phyloP scores from a whole-genome alignment of 1,140 invertebrate species.

The Trissolcus basalis region DNA sequence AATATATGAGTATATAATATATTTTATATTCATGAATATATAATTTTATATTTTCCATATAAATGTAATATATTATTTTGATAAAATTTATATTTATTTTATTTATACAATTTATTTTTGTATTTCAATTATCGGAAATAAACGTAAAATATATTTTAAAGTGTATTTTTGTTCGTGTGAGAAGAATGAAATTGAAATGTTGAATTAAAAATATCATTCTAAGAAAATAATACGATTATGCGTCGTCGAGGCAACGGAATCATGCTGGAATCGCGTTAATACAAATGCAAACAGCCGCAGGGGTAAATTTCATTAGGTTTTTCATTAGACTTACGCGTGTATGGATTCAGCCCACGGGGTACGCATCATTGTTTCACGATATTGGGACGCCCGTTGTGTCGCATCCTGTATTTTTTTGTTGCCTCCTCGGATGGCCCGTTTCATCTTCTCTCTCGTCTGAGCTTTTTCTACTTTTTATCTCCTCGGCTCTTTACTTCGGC shows the following conservation, averaged over 20 bases:
- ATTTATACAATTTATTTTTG: too few relatives aligned
- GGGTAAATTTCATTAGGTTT: not conserved
- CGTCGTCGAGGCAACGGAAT: too few relatives aligned
- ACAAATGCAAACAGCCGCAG: not conserved
- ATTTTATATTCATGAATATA: too few relatives aligned
- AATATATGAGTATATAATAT: too few relatives aligned
- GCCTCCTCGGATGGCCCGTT: not conserved
- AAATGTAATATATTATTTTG: too few relatives aligned
- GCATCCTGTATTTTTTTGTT: not conserved
- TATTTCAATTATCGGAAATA: too few relatives aligned
- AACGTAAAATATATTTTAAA: too few relatives aligned
- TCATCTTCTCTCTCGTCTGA: not conserved
- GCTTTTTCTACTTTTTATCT: slow-evolving; percentile 1
- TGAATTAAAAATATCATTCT: too few relatives aligned
- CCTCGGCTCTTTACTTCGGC: slow-evolving; percentile 5
- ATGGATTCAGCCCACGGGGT: not conserved
- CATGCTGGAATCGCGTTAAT: not conserved
- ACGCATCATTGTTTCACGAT: not conserved
- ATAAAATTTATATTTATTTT: too few relatives aligned
- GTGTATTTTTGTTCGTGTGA: too few relatives aligned
- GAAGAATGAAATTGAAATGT: too few relatives aligned
- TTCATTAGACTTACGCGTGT: slow-evolving; percentile 1
- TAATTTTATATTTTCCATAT: too few relatives aligned
- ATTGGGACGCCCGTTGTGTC: slow-evolving; percentile 3
- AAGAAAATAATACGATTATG: not conserved